These are phyloP conservation scores for Poecilia gillii DNA, from an alignment of 2,797 vertebrate genomes.

Conservation along the genomic window DNA sequence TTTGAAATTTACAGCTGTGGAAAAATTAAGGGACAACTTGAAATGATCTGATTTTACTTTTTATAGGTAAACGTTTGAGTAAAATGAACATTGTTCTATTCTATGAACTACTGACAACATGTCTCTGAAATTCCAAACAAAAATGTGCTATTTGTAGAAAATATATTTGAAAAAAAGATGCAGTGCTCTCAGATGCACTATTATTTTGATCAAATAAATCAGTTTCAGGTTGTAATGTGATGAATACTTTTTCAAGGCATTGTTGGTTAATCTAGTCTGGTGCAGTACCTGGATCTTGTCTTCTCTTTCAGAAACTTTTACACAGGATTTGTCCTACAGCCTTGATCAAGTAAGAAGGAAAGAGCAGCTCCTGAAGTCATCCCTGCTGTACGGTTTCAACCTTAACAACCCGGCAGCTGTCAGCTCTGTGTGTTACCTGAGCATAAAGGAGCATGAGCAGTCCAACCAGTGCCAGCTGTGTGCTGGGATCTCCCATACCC, in stretches of 20 bases:
- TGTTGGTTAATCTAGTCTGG: not conserved
- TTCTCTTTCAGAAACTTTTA: slow-evolving; percentile 77
- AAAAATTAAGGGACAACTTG: not conserved
- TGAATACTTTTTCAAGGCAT: not conserved
- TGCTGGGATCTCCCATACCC: slow-evolving; percentile 57
- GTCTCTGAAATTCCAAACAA: too few relatives aligned
- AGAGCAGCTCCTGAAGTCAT: slow-evolving; percentile 89
- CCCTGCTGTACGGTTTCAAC: slow-evolving; percentile 88
- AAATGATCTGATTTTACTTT: too few relatives aligned
- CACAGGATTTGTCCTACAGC: slow-evolving; percentile 88
- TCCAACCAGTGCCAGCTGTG: slow-evolving; percentile 69
- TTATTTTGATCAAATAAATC: not conserved
- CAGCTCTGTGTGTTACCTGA: slow-evolving; percentile 79
- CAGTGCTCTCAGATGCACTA: not conserved
- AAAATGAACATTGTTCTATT: too few relatives aligned
- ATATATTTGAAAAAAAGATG: too few relatives aligned
- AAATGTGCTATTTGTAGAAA: too few relatives aligned
- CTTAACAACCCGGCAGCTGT: slow-evolving; percentile 60
- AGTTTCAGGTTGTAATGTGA: not conserved
- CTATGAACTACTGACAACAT: too few relatives aligned
- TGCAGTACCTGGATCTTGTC: slow-evolving; percentile 12
- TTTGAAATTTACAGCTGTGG: not conserved
- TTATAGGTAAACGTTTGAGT: too few relatives aligned
- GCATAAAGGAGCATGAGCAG: slow-evolving; percentile 70
- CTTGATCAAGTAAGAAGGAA: slow-evolving; percentile 85